phyloP scores from a whole-genome alignment of 92 coral and sea anemone genomes.

The Nematostella vectensis region DNA sequence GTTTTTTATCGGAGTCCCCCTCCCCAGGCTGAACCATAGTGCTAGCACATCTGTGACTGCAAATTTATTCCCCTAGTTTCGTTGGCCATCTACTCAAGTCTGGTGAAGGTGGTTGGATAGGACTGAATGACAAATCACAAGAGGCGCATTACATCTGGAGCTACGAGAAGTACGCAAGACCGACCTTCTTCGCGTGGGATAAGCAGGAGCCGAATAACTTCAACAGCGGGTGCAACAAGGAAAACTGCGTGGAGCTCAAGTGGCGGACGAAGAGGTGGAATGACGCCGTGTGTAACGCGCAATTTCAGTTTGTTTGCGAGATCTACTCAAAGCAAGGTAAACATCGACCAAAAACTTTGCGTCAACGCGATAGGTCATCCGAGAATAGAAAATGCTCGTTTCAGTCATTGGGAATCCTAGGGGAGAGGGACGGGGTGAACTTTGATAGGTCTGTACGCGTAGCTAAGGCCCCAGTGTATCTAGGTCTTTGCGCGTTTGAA shows the following conservation, averaged over 20 bases:
- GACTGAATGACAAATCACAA: conserved; percentile 75
- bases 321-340: conserved; percentile 30
- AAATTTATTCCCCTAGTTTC: conserved; percentile 54
- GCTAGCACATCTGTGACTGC: too few relatives aligned
- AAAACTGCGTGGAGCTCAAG: conserved; percentile 88
- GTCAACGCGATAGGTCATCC: too few relatives aligned
- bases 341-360: too few relatives aligned
- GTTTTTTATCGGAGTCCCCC: too few relatives aligned
- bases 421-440: too few relatives aligned
- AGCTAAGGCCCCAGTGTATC: too few relatives aligned
- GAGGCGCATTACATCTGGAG: conserved; percentile 82
- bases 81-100: conserved; percentile 63
- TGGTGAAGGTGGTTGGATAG: conserved; percentile 92
- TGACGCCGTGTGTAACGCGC: conserved; percentile 87
- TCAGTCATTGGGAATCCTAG: too few relatives aligned
- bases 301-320: conserved; percentile 66
- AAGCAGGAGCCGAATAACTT: conserved; percentile 65
- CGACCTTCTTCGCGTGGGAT: conserved; percentile 73
- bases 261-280: conserved; percentile 72
- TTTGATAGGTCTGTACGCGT: too few relatives aligned
- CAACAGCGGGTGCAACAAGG: conserved; percentile 76
- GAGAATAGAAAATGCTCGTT: too few relatives aligned
- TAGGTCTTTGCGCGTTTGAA: too few relatives aligned
- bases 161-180: conserved; percentile 46
- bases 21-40: too few relatives aligned